Base-by-base conservation (phyloP, 2,113 vertebrate species). In the Xenopus laevis region DNA sequence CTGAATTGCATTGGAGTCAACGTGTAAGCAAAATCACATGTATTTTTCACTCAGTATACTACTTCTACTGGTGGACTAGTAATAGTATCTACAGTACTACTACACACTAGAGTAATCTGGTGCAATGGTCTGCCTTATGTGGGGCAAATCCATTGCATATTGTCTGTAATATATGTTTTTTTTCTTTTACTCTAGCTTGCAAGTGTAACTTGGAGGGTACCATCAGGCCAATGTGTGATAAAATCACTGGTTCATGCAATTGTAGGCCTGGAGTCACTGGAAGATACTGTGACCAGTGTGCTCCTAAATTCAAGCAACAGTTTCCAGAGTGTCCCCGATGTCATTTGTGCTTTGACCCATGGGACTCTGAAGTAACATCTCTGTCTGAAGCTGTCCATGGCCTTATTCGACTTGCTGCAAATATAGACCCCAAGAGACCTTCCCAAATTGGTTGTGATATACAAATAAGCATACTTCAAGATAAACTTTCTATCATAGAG, bases 311-410 rank as follows among this genome's bases (percentile, higher is more conserved):
- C 0, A 47, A 84, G 74, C 85, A 81, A 13, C 75, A 77, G 18
- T 97, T 95, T 77, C 94, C 94, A 2, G 80, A 83, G 59, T 97
- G 95, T 47, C 65, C 0, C 4, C 81, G 13, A 8, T 96, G 94
- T 69, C 94, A 95, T 45, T 59, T 84, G 30, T 97, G 95, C 84
- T 90, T 87, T 64, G 53, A 82, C 64, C 83, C 87, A 9, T 94
- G 93, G 93, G 82, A 86, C 2, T 13, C 78, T 18, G 78, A 84
- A 5, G 74, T 93, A 67, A 80, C 81, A 4, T 81, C 86, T 10
- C 80, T 97, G 2, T 71, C 87, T 58, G 75, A 62, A 44, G 86
- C 83, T 0, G 78, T 80, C 7, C 81, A 90, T 80, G 86, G 71
- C 62, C 87, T 94, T 68, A 85, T 88, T 79, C 86, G 78, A 27